Conservation (phyloP, 2,888 invertebrate genomes). For the Pseudococcus longispinus region DNA sequence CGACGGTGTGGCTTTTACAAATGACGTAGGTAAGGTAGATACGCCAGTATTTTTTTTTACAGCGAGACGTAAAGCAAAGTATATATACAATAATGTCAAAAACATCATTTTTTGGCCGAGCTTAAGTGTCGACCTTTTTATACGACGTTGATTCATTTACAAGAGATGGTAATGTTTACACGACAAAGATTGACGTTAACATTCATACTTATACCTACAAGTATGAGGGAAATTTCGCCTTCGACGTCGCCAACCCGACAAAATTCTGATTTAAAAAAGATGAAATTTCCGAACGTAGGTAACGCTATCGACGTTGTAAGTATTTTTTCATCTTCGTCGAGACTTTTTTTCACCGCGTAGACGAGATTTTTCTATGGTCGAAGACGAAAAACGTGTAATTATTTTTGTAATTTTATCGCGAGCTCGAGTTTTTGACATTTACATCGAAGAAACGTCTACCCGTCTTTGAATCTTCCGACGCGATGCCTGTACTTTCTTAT, state of each 20-base stretch:
- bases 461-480: neutral
- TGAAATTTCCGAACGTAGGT: slow-evolving; percentile 7
- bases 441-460: neutral
- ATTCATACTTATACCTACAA: neutral
- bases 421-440: slow-evolving; percentile 9
- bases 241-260: neutral
- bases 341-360: neutral
- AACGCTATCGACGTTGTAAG: neutral
- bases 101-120: slow-evolving; percentile 9
- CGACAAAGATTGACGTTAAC: slow-evolving; percentile 28
- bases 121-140: slow-evolving; percentile 12
- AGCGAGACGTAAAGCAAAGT: neutral
- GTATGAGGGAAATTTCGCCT: neutral
- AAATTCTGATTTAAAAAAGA: slow-evolving; percentile 11
- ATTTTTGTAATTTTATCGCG: slow-evolving; percentile 27
- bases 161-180: neutral
- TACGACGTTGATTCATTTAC: slow-evolving; percentile 5
- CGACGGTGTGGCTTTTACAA: neutral
- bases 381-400: neutral
- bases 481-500: neutral
- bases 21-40: neutral
- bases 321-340: neutral
- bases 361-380: neutral
- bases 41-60: neutral
- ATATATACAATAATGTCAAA: slow-evolving; percentile 7